A percentile compares a stretch with the other conserved stretches of the same genome.
Evolutionary conservation across 2,797 vertebrate species (phyloP).

Genomic region (Aldrovandia affinis): DNA sequence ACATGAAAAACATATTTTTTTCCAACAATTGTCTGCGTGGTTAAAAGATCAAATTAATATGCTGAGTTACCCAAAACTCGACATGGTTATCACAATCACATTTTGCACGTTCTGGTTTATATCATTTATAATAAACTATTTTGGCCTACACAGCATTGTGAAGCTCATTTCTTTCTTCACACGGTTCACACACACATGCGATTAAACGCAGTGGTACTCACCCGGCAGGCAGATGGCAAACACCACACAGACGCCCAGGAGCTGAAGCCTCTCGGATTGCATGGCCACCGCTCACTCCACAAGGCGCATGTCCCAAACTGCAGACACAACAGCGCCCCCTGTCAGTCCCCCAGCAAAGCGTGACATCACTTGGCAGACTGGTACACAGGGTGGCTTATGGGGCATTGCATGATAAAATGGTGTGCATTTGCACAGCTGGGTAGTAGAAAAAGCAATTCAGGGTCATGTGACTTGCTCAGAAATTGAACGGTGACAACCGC

Average conservation of each 20-base stretch:
- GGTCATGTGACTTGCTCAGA: not conserved
- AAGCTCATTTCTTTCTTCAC: not conserved
- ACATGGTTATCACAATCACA: not conserved
- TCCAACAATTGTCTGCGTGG: not conserved
- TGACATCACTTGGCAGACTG: slow-evolving; percentile 45
- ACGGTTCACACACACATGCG: not conserved
- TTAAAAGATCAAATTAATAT: not conserved
- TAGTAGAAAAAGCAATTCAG: too few species aligned
- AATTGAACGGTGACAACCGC: not conserved
- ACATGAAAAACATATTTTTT: too few species aligned
- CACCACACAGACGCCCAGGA: slow-evolving; percentile 55
- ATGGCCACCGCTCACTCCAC: slow-evolving; percentile 71
- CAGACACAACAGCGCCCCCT: not conserved
- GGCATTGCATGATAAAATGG: not conserved
- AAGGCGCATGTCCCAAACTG: slow-evolving; percentile 68
- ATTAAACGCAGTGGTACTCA: slow-evolving; percentile 57
- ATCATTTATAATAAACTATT: not conserved
- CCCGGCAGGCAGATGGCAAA: slow-evolving; percentile 57
- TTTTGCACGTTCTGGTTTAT: not conserved
- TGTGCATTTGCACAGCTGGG: not conserved
- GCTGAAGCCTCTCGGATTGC: slow-evolving; percentile 57
- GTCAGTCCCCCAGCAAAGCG: slow-evolving; percentile 45
- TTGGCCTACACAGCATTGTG: not conserved
- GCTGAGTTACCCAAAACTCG: not conserved
- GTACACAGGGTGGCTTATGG: slow-evolving; percentile 22